Base-by-base conservation (phyloP, 2,888 invertebrate genomes). In the Chelonus formosanus region DNA sequence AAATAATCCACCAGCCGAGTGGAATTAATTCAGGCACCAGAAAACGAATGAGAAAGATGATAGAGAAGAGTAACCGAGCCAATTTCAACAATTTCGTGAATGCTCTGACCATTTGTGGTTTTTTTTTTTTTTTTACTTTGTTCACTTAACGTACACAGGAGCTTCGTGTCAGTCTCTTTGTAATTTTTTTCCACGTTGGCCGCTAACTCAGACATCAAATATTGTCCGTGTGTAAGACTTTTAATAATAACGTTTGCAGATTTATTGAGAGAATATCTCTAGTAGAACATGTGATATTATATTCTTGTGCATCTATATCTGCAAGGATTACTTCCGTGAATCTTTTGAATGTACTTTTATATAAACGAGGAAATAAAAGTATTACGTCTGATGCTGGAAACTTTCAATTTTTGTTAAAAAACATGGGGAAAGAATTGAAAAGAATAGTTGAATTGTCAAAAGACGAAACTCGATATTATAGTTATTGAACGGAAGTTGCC, bases 11-110 rank as follows among this genome's bases (percentile, higher is more conserved):
- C 10, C 34, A 47, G 55, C 34, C 20, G 44, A 54, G 53, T 47
- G 45, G 44, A 65, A 59, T 59, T 65, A 56, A 60, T 65, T 55
- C 55, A 47, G 59, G 52, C 58, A 61, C 60, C 65, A 55, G 50
- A 60, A 59, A 60, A 52, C 50, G 60, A 43, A 60, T 60, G 52
- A 60, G 60, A 31, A 60, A 8, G 60, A 35, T 36, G 40, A 60
- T 10, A 43, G 58, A 58, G 47, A 58, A 4, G 6, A n/a, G 45
- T 47, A 45, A 45, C 7, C 40, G 50, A 32, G 56, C 60, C 65
- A 65, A 65, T 65, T 65, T 60, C 60, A 34, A 55, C 50, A 32
- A 55, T 56, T 60, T 61, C 56, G 40, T n/a, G 43, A 56, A 47
- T 31, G 60, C 52, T 60, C 60, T 65, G 60, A 65, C 60, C 65